Percentiles rank a stretch among this genome's conserved stretches.
Evolutionary conservation across 2,113 vertebrate species (phyloP).

Genomic region (Callionymus lyra): DNA sequence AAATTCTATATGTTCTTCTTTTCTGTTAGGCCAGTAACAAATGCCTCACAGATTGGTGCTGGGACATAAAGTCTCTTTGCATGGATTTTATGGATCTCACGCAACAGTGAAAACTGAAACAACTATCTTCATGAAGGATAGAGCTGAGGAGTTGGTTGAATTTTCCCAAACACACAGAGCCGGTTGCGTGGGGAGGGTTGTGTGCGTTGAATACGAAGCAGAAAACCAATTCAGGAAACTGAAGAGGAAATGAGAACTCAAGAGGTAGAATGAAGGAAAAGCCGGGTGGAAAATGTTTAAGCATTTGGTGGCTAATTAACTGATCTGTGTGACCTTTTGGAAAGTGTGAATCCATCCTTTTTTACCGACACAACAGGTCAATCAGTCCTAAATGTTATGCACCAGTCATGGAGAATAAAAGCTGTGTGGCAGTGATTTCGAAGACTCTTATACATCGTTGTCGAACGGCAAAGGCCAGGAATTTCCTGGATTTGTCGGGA

Average conservation of each 20-base stretch:
- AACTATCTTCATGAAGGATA: too few relatives aligned
- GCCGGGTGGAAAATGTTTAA: conserved; percentile 1
- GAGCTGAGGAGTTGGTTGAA: conserved; percentile 27
- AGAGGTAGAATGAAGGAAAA: conserved; percentile 6
- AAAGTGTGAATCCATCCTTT: conserved; percentile 3
- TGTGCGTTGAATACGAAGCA: conserved; percentile 18
- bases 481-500: conserved; percentile 6
- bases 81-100: too few relatives aligned
- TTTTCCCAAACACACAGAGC: conserved; percentile 18
- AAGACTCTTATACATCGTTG: too few relatives aligned
- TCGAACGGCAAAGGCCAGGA: too few relatives aligned
- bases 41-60: too few relatives aligned
- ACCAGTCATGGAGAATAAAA: too few relatives aligned
- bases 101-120: too few relatives aligned
- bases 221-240: conserved; percentile 22
- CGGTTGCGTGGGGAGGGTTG: background rate
- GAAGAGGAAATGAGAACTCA: conserved; percentile 34
- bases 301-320: conserved; percentile 25
- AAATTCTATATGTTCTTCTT: too few relatives aligned
- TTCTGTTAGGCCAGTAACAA: too few relatives aligned
- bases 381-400: background rate
- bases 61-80: too few relatives aligned
- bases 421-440: too few relatives aligned
- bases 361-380: conserved; percentile 3
- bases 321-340: conserved; percentile 19